phyloP scores from a whole-genome alignment of 2,113 vertebrate species.

The Turnix velox region DNA sequence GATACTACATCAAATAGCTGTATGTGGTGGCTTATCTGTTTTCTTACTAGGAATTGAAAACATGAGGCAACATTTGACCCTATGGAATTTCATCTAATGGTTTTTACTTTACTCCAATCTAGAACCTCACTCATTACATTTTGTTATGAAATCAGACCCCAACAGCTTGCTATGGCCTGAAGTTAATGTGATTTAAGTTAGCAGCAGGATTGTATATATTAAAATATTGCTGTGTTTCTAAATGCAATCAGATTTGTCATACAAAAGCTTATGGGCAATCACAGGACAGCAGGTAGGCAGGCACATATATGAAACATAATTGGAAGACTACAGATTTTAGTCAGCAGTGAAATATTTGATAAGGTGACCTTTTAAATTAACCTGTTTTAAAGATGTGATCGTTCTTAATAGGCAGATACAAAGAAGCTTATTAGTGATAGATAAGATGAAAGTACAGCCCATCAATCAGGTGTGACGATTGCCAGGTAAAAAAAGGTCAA shows the following conservation, averaged over 20 bases:
- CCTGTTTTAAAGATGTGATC: conserved; percentile 4
- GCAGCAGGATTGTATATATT: background rate
- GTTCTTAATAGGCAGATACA: conserved; percentile 5
- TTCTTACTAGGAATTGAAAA: background rate
- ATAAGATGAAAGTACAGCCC: background rate
- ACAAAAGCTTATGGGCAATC: background rate
- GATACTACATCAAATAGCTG: background rate
- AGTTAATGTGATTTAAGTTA: background rate
- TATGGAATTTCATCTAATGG: background rate
- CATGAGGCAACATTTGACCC: background rate
- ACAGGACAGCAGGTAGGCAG: background rate
- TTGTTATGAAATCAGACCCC: background rate
- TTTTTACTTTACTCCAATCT: background rate
- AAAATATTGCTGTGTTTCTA: background rate
- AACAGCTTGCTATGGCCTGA: background rate
- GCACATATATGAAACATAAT: background rate
- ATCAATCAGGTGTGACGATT: background rate
- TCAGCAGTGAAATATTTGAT: background rate
- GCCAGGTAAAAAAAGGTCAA: background rate
- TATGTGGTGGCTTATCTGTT: background rate
- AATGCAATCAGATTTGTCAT: background rate
- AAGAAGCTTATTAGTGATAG: conserved; percentile 18
- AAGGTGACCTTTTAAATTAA: conserved; percentile 47
- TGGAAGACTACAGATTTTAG: background rate
- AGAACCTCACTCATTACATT: background rate